These are phyloP conservation scores for Steromphala cineraria DNA, from an alignment of 2,888 invertebrate species.

Conservation along the genomic window DNA sequence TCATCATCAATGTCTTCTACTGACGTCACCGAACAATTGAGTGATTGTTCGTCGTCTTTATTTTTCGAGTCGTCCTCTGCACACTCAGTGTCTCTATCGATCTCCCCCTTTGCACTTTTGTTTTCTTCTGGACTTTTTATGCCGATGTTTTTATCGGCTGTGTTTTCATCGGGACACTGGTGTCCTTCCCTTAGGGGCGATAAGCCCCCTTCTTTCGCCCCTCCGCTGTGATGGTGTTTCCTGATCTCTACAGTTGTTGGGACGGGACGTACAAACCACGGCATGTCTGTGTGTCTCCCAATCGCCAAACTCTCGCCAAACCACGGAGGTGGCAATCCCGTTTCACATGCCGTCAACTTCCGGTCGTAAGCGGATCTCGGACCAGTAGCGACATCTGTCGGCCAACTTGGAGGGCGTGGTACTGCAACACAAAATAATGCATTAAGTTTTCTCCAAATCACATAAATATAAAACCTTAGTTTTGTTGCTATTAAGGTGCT, in stretches of 20 bases:
- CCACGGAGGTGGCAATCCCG: not conserved
- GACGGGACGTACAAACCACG: slow-evolving; percentile 11
- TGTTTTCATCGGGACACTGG: not conserved
- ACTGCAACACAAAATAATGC: not conserved
- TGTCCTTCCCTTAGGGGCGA: not conserved
- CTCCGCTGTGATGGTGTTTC: not conserved
- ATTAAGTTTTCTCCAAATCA: not conserved
- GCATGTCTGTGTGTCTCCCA: not conserved
- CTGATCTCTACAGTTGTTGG: not conserved
- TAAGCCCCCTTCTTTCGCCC: not conserved
- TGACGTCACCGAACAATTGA: slow-evolving; percentile 11
- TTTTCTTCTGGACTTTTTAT: not conserved
- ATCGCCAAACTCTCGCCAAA: not conserved
- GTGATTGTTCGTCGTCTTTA: not conserved
- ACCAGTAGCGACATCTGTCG: not conserved
- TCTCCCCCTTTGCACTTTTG: not conserved
- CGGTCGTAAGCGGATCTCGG: not conserved
- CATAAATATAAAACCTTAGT: not conserved
- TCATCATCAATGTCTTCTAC: not conserved
- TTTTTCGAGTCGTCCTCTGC: not conserved
- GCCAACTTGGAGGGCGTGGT: not conserved
- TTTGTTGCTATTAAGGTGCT: too few relatives aligned
- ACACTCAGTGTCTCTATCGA: not conserved
- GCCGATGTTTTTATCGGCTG: not conserved
- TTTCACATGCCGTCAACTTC: not conserved